These are phyloP conservation scores for Fukomys damarensis DNA, from an alignment of 2,113 vertebrate species.

Conservation along the genomic window DNA sequence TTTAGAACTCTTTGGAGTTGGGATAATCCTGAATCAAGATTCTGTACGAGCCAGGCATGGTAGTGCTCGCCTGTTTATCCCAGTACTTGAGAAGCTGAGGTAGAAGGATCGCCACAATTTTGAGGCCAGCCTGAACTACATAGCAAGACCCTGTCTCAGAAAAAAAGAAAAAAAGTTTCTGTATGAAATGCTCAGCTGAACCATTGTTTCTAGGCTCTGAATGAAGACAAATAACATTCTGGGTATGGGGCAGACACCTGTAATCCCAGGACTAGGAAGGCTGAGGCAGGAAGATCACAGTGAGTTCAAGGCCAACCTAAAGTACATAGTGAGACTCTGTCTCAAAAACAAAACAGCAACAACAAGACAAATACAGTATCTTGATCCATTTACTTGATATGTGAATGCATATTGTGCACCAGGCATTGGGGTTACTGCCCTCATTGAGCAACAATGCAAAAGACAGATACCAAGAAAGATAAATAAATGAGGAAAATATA, in stretches of 20 bases:
- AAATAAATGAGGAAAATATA: neutral
- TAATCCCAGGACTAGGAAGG: neutral
- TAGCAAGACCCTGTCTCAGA: neutral
- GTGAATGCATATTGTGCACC: neutral
- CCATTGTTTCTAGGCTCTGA: neutral
- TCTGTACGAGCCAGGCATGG: neutral
- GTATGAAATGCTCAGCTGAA: neutral
- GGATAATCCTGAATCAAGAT: neutral
- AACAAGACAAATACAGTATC: neutral
- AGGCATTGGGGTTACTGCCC: neutral
- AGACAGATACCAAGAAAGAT: neutral
- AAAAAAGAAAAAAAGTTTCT: neutral
- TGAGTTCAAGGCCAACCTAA: neutral
- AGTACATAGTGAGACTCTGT: neutral
- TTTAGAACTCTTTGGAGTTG: neutral
- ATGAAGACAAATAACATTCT: no score
- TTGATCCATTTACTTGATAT: neutral
- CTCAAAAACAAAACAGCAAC: neutral
- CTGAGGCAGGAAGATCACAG: neutral
- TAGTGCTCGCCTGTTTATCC: neutral
- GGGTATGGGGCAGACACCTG: neutral
- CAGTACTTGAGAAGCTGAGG: neutral
- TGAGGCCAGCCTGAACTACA: neutral
- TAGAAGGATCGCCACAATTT: neutral
- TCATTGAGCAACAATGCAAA: neutral